Conservation (phyloP, 2,888 invertebrate species). For the Nymphalis urticae region DNA sequence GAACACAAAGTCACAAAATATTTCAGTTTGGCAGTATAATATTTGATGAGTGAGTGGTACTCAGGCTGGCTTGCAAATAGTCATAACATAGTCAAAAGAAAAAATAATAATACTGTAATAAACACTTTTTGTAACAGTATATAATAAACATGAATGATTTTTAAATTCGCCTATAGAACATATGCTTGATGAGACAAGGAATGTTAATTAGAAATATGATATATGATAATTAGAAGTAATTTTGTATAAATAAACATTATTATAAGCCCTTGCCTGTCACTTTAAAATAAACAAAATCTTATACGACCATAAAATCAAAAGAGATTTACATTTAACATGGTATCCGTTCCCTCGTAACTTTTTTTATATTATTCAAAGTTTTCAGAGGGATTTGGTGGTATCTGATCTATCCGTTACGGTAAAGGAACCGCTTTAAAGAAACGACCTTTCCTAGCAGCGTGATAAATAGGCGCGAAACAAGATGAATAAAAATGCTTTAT, state of each 20-base stretch:
- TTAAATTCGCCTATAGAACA: no score
- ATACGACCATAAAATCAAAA: conserved; percentile 19
- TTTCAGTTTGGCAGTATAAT: no score
- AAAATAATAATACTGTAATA: no score
- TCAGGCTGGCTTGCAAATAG: no score
- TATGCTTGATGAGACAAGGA: no score
- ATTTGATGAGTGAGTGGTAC: no score
- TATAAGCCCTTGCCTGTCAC: background rate
- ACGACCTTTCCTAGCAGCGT: conserved; percentile 31
- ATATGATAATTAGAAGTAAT: no score
- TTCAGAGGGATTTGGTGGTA: conserved; percentile 38
- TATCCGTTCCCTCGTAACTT: conserved; percentile 39
- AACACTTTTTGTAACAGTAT: no score
- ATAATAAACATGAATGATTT: no score
- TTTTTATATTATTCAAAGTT: conserved; percentile 42
- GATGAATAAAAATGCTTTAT: conserved; percentile 21
- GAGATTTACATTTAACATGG: conserved; percentile 35
- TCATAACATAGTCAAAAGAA: no score
- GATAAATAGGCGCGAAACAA: conserved; percentile 34
- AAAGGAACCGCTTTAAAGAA: conserved; percentile 31
- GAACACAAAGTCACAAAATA: no score
- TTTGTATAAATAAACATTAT: background rate
- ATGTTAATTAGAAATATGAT: no score
- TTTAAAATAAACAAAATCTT: conserved; percentile 21
- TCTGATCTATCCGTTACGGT: conserved; percentile 38